A percentile compares a stretch with the other conserved stretches of the same genome.
Evolutionary conservation across 1,140 invertebrate species (phyloP).

Genomic region (Drosophila cardini): DNA sequence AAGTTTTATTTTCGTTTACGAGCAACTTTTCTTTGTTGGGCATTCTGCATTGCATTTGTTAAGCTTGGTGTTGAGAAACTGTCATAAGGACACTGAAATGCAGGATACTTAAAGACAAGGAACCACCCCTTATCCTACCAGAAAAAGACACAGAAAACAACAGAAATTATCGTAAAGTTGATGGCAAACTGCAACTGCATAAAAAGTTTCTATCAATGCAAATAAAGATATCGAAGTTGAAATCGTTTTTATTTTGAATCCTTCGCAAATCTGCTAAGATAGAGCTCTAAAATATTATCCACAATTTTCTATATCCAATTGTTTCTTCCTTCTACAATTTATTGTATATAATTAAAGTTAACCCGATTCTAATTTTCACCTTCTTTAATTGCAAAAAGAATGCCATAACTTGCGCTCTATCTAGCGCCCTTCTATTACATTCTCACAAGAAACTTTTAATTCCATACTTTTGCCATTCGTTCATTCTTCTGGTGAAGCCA

Average conservation of each 20-base stretch:
- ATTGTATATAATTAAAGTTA: neutral
- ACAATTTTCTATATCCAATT: too few relatives aligned
- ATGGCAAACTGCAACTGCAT: conserved; percentile 25
- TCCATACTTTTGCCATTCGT: conserved; percentile 3
- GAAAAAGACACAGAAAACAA: conserved; percentile 2
- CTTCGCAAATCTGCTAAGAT: neutral
- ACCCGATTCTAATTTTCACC: neutral
- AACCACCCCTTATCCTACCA: conserved; percentile 5
- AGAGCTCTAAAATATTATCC: neutral
- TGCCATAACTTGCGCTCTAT: conserved; percentile 26
- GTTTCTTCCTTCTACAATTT: too few relatives aligned
- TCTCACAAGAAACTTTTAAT: conserved; percentile 22
- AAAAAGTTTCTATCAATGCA: conserved; percentile 34
- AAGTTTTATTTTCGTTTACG: conserved; percentile 56
- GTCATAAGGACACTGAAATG: conserved; percentile 43
- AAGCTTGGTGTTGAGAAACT: conserved; percentile 39
- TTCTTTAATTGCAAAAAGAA: conserved; percentile 11
- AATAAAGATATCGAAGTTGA: conserved; percentile 6
- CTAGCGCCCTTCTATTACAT: conserved; percentile 16
- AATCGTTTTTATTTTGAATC: neutral
- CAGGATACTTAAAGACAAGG: conserved; percentile 29
- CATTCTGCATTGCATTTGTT: conserved; percentile 33
- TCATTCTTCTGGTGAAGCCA: neutral
- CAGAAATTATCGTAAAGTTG: conserved; percentile 32
- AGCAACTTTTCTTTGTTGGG: conserved; percentile 45